These are phyloP conservation scores for Sebastes variabilis DNA, from an alignment of 2,797 vertebrate species.

Conservation along the genomic window DNA sequence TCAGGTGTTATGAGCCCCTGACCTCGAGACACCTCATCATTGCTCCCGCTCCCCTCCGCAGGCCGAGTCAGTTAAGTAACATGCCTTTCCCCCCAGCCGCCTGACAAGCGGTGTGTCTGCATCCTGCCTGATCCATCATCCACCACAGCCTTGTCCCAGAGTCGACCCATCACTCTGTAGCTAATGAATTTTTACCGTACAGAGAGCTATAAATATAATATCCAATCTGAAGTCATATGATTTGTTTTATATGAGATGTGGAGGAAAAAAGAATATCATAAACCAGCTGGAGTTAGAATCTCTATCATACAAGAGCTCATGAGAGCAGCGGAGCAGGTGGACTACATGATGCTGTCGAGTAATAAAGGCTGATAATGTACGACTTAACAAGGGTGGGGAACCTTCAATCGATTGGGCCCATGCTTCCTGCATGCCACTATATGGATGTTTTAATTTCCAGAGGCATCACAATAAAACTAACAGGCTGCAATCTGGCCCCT, in stretches of 20 bases:
- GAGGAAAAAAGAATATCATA: conserved; percentile 11
- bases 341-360: conserved; percentile 16
- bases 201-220: conserved; percentile 43
- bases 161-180: neutral
- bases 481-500: conserved; percentile 26
- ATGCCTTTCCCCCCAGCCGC: conserved; percentile 1
- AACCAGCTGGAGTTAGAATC: conserved; percentile 17
- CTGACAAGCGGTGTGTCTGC: conserved; percentile 33
- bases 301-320: neutral
- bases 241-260: conserved; percentile 48
- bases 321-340: conserved; percentile 46
- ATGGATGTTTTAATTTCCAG: conserved; percentile 60
- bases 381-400: conserved; percentile 32
- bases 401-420: conserved; percentile 34
- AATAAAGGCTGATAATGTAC: conserved; percentile 34
- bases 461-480: conserved; percentile 49
- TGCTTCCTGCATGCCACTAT: conserved; percentile 23
- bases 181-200: conserved; percentile 41
- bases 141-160: conserved; percentile 24
- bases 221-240: conserved; percentile 37
- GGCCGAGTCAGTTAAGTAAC: conserved; percentile 8
- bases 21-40: conserved; percentile 33
- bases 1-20: conserved; percentile 11
- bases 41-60: neutral
- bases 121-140: conserved; percentile 54